phyloP scores from a whole-genome alignment of 2,797 vertebrate genomes.

The Aulostomus chinensis region DNA sequence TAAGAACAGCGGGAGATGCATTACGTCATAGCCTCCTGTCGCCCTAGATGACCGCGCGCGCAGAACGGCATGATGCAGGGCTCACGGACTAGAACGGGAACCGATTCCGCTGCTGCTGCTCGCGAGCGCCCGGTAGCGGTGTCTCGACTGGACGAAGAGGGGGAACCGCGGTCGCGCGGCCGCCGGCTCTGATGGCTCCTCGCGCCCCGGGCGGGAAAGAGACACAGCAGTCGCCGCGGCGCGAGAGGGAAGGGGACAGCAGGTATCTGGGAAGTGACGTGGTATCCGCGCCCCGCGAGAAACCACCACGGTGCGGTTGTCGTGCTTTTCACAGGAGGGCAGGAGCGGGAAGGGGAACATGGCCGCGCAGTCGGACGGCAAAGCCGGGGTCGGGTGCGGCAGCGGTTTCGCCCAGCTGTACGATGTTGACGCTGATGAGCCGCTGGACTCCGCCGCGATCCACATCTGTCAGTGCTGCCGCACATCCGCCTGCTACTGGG shows the following conservation, averaged over 20 bases:
- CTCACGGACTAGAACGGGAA: constrained; percentile 37
- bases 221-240: constrained; percentile 61
- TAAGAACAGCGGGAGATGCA: constrained; percentile 61
- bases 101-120: constrained; percentile 45
- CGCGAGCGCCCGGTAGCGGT: constrained; percentile 45
- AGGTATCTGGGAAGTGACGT: constrained; percentile 82
- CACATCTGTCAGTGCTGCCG: constrained; percentile 98
- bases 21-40: constrained; percentile 71
- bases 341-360: constrained; percentile 86
- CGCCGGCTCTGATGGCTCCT: constrained; percentile 75
- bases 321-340: constrained; percentile 71
- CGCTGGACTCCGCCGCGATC: constrained; percentile 90
- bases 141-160: constrained; percentile 33
- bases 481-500: constrained; percentile 96
- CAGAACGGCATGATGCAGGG: constrained; percentile 66
- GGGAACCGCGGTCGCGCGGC: constrained; percentile 65
- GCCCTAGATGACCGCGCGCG: constrained; percentile 69
- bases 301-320: constrained; percentile 67
- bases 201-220: constrained; percentile 61
- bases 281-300: constrained; percentile 64
- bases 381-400: constrained; percentile 79
- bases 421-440: constrained; percentile 87
- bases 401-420: constrained; percentile 94
- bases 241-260: constrained; percentile 55
- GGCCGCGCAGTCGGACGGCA: constrained; percentile 88